These are phyloP conservation scores for Catalaphyllia jardinei DNA, from an alignment of 64 coral and sea anemone species.

Conservation along the genomic window DNA sequence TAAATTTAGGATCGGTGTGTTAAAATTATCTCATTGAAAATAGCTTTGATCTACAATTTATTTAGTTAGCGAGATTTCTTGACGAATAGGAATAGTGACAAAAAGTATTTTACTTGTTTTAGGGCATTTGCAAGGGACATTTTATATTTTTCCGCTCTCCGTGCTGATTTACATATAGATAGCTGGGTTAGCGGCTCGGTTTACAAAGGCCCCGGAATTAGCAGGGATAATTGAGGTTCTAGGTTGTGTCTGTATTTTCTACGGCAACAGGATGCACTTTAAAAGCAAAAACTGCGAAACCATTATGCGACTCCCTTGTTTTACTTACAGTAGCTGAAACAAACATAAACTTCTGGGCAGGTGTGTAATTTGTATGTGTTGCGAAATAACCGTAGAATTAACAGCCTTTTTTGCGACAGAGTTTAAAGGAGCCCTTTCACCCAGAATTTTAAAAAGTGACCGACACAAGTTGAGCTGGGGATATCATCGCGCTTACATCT, in stretches of 20 bases:
- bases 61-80: background rate
- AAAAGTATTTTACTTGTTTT: background rate
- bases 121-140: background rate
- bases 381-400: background rate
- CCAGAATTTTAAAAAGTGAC: background rate
- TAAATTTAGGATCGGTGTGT: background rate
- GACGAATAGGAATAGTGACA: background rate
- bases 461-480: background rate
- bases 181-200: background rate
- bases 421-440: too few species aligned
- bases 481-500: background rate
- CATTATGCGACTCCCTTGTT: background rate
- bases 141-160: background rate
- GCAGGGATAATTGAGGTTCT: background rate
- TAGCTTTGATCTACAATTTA: background rate
- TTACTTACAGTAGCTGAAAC: background rate
- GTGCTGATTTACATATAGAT: slow-evolving; percentile 31
- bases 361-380: background rate
- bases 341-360: background rate
- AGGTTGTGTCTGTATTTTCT: background rate
- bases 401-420: background rate
- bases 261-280: slow-evolving; percentile 18
- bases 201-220: slow-evolving; percentile 1
- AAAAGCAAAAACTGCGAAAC: slow-evolving; percentile 2
- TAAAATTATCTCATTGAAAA: background rate